phyloP scores from a whole-genome alignment of 2,113 vertebrate genomes.

The Natator depressus region DNA sequence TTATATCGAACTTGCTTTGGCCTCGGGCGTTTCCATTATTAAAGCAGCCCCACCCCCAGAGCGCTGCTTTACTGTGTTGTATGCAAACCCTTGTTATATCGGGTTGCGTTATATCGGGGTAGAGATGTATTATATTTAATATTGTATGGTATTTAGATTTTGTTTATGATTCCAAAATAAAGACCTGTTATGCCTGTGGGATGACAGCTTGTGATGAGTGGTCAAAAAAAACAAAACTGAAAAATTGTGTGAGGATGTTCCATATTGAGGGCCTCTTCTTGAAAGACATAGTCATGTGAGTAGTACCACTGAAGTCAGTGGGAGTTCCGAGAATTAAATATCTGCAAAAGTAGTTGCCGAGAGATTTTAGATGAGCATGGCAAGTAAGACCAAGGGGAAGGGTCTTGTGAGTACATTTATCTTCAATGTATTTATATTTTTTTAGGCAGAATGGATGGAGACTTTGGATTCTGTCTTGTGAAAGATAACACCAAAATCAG shows the following conservation, averaged over 20 bases:
- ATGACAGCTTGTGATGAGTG: background rate
- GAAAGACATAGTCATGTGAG: background rate
- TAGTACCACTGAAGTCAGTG: background rate
- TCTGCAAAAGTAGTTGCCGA: background rate
- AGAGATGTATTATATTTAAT: background rate
- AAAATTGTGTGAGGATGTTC: too few relatives aligned
- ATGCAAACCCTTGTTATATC: too few relatives aligned
- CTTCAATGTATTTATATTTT: background rate
- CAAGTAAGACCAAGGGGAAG: background rate
- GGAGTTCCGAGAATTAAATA: background rate
- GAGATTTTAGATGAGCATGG: background rate
- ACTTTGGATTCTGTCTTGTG: conserved; percentile 61
- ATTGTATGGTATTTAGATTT: background rate
- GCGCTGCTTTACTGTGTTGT: too few relatives aligned
- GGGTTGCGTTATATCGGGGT: too few relatives aligned
- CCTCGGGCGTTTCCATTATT: too few relatives aligned
- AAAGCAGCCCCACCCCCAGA: too few relatives aligned
- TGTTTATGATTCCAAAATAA: background rate
- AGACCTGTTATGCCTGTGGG: background rate
- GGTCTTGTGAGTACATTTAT: background rate
- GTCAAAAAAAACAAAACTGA: background rate
- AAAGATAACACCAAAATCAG: conserved; percentile 75
- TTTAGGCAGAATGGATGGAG: conserved; percentile 58
- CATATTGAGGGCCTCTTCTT: background rate
- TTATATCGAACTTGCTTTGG: too few relatives aligned